A percentile compares a stretch with the other conserved stretches of the same genome.
Conservation (phyloP, 2,888 invertebrate genomes). For the Harpalus rufipes region DNA sequence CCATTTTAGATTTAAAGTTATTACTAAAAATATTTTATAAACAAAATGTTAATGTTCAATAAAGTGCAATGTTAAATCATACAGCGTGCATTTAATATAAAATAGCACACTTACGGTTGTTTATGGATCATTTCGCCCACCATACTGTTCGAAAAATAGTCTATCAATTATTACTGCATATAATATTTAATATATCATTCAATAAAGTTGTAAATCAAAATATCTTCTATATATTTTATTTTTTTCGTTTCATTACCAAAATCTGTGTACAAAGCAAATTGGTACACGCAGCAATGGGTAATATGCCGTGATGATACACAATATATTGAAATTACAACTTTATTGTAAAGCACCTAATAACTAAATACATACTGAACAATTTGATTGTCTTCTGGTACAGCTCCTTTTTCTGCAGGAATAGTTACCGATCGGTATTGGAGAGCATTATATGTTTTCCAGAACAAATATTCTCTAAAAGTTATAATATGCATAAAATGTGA, state of each 20-base stretch:
- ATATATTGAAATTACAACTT: slow-evolving; percentile 64
- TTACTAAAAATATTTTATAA: not conserved
- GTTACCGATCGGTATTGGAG: slow-evolving; percentile 91
- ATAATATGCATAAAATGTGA: not conserved
- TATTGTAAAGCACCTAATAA: slow-evolving; percentile 17
- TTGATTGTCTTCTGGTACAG: slow-evolving; percentile 83
- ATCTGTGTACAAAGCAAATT: no score
- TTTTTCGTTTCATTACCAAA: no score
- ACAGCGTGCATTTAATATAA: slow-evolving; percentile 45
- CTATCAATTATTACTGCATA: slow-evolving; percentile 68
- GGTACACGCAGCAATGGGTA: no score
- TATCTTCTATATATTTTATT: not conserved
- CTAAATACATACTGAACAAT: slow-evolving; percentile 86
- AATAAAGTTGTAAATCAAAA: slow-evolving; percentile 1
- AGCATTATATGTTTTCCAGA: slow-evolving; percentile 92
- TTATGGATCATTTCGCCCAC: slow-evolving; percentile 86
- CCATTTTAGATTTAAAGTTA: no score
- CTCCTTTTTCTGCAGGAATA: slow-evolving; percentile 85
- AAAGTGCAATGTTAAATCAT: not conserved
- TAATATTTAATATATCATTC: slow-evolving; percentile 1
- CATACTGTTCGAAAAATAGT: slow-evolving; percentile 79
- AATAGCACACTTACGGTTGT: slow-evolving; percentile 82
- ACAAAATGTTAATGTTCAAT: slow-evolving; percentile 14
- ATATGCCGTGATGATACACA: no score
- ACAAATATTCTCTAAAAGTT: slow-evolving; percentile 85